phyloP scores from a whole-genome alignment of 2,888 invertebrate species.

The Sarcophaga variegata region DNA sequence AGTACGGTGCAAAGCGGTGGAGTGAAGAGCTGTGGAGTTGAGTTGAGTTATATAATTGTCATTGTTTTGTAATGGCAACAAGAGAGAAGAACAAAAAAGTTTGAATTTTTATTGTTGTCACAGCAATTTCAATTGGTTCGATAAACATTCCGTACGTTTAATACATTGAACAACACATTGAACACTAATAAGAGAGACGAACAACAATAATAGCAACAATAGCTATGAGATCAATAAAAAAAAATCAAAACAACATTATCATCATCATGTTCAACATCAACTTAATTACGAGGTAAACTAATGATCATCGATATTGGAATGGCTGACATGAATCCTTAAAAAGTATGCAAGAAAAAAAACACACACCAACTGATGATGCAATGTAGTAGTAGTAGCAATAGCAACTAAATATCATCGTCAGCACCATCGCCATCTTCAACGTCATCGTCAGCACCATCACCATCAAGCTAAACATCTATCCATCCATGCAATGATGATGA shows the following conservation, averaged over 20 bases:
- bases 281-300: slow-evolving; percentile 50
- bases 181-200: slow-evolving; percentile 54
- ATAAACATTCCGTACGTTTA: slow-evolving; percentile 77
- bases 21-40: slow-evolving; percentile 24
- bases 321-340: slow-evolving; percentile 58
- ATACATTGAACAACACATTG: slow-evolving; percentile 73
- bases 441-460: slow-evolving; percentile 46
- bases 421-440: slow-evolving; percentile 53
- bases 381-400: slow-evolving; percentile 64
- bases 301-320: slow-evolving; percentile 50
- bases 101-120: slow-evolving; percentile 81
- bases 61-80: slow-evolving; percentile 67
- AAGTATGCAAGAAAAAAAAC: slow-evolving; percentile 26
- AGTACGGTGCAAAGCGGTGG: not conserved
- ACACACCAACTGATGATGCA: slow-evolving; percentile 20
- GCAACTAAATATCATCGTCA: slow-evolving; percentile 65
- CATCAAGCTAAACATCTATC: slow-evolving; percentile 30
- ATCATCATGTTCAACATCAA: slow-evolving; percentile 54
- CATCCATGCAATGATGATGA: slow-evolving; percentile 39
- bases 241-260: slow-evolving; percentile 59
- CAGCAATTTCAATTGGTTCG: slow-evolving; percentile 81
- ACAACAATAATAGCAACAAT: slow-evolving; percentile 49
- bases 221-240: slow-evolving; percentile 45
- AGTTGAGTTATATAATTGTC: slow-evolving; percentile 68
- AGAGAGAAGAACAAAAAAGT: slow-evolving; percentile 67